phyloP scores from a whole-genome alignment of 2,797 vertebrate species.

The Myotis planiceps region DNA sequence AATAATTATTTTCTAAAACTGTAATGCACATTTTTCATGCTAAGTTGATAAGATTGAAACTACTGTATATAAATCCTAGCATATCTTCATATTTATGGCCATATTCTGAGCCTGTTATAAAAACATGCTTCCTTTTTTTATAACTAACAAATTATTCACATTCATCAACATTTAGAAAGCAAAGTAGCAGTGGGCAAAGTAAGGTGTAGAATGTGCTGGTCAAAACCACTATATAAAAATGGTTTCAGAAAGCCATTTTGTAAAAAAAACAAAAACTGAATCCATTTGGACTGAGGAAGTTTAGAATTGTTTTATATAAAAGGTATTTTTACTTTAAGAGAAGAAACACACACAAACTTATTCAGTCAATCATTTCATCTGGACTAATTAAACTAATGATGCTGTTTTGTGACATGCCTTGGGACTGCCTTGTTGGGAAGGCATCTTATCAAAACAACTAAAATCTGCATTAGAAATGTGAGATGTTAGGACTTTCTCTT shows the following conservation, averaged over 20 bases:
- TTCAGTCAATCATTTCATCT: neutral
- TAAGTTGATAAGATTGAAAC: slow-evolving; percentile 28
- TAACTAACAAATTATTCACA: slow-evolving; percentile 39
- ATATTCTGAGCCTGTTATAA: slow-evolving; percentile 16
- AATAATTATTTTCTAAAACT: slow-evolving; percentile 63
- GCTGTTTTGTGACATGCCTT: neutral
- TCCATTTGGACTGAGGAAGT: neutral
- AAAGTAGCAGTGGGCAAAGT: neutral
- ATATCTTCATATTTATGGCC: slow-evolving; percentile 13
- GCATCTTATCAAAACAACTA: slow-evolving; percentile 56
- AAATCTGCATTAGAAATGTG: slow-evolving; percentile 33
- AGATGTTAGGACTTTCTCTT: slow-evolving; percentile 33
- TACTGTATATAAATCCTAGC: neutral
- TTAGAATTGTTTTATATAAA: slow-evolving; percentile 47
- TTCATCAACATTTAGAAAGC: slow-evolving; percentile 53
- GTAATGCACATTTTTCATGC: slow-evolving; percentile 53
- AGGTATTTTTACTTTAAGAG: slow-evolving; percentile 34
- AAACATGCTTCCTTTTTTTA: neutral
- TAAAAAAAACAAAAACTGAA: slow-evolving; percentile 56
- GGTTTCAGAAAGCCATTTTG: slow-evolving; percentile 32
- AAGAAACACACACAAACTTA: neutral
- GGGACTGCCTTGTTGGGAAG: slow-evolving; percentile 40
- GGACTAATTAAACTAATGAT: slow-evolving; percentile 48
- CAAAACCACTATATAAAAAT: slow-evolving; percentile 25
- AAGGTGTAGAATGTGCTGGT: neutral